Conservation (phyloP, 2,888 invertebrate species). For the Pantelozetes paolii region DNA sequence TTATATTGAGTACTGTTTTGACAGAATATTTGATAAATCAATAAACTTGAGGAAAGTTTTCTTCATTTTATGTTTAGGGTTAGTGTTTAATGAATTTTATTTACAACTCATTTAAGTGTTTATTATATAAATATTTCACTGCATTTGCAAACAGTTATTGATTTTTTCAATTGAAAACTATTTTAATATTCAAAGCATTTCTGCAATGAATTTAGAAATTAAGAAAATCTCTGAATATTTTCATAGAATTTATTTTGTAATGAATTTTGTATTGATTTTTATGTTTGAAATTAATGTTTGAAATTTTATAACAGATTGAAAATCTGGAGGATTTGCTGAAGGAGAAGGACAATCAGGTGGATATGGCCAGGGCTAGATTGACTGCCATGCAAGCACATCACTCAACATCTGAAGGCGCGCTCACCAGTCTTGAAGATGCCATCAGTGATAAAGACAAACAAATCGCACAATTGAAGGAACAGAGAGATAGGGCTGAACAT, state of each 20-base stretch:
- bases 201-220: background rate
- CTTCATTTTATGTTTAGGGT: background rate
- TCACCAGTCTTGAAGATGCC: conserved; percentile 88
- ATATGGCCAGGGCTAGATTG: conserved; percentile 78
- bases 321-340: conserved; percentile 92
- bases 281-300: background rate
- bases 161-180: too few species aligned
- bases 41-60: background rate
- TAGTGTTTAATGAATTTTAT: background rate
- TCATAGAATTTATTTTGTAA: conserved; percentile 11
- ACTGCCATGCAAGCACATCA: conserved; percentile 93
- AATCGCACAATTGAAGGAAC: conserved; percentile 87
- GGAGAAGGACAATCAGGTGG: conserved; percentile 97
- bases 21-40: background rate
- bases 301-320: conserved; percentile 67
- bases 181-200: too few species aligned
- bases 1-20: background rate
- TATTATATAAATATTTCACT: too few species aligned
- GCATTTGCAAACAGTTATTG: too few species aligned
- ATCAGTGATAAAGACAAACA: conserved; percentile 96
- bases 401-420: conserved; percentile 82
- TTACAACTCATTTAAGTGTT: too few species aligned
- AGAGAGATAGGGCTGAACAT: conserved; percentile 88
- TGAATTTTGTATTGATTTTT: background rate
- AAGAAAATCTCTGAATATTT: background rate